Conservation (phyloP, 2,113 vertebrate genomes). For the Rhinoderma darwinii region DNA sequence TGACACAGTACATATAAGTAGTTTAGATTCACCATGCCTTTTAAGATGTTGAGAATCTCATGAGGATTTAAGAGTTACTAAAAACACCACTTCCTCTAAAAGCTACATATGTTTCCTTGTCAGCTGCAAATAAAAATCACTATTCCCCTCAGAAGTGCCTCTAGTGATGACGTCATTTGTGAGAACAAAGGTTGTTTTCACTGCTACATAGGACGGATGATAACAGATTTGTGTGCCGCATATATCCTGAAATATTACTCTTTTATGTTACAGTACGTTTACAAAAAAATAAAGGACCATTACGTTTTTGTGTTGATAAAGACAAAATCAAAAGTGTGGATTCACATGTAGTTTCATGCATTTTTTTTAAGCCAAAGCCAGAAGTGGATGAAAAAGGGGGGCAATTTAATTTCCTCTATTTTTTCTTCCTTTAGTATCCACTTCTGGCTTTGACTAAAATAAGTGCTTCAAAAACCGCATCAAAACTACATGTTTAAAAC, state of each 20-base stretch:
- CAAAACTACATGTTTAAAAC: no score
- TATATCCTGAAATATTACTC: no score
- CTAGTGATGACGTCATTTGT: conserved; percentile 8
- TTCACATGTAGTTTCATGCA: no score
- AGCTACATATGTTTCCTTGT: conserved; percentile 26
- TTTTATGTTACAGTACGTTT: background rate
- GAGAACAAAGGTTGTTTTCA: conserved; percentile 37
- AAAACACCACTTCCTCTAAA: conserved; percentile 12
- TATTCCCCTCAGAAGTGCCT: conserved; percentile 36
- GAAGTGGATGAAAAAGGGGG: no score
- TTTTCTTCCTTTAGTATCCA: no score
- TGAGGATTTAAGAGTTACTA: background rate
- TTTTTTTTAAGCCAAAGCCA: no score
- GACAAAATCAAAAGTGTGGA: background rate
- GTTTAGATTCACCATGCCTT: background rate
- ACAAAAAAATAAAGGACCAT: background rate
- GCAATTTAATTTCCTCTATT: no score
- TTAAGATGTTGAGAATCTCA: background rate
- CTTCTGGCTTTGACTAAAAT: no score
- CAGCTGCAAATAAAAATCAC: background rate
- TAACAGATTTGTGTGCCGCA: conserved; percentile 24
- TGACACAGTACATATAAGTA: background rate
- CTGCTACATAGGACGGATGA: background rate
- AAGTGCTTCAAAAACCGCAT: no score
- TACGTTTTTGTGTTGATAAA: background rate